Percentiles rank a stretch among this genome's conserved stretches.
Evolutionary conservation across 2,888 invertebrate species (phyloP).

Genomic region (Metalampra italica): DNA sequence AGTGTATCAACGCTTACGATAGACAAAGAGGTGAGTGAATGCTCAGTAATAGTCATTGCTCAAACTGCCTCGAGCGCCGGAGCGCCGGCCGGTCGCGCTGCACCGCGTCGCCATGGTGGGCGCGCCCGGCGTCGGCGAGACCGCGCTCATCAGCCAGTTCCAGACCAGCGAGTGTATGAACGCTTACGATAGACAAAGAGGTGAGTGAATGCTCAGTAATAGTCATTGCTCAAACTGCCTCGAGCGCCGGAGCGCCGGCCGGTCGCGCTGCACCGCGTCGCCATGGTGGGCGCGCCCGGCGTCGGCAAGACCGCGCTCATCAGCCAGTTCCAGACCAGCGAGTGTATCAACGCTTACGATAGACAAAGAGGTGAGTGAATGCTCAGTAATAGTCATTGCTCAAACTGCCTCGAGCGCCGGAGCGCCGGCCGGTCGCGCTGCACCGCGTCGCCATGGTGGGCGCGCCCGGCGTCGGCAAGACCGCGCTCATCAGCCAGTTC

Average conservation of each 20-base stretch:
- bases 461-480: constrained; percentile 90
- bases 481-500: constrained; percentile 91
- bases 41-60: not conserved
- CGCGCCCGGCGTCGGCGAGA: constrained; percentile 90
- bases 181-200: constrained; percentile 92
- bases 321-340: constrained; percentile 94
- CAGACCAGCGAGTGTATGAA: constrained; percentile 97
- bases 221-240: not conserved
- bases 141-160: constrained; percentile 91
- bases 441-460: constrained; percentile 87
- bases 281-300: constrained; percentile 87
- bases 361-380: constrained; percentile 83
- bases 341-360: constrained; percentile 96
- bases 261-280: constrained; percentile 81
- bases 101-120: constrained; percentile 87
- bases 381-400: too few species aligned
- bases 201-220: constrained; percentile 44
- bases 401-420: too few species aligned
- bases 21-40: constrained; percentile 83
- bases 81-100: constrained; percentile 74
- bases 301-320: constrained; percentile 92
- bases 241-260: constrained; percentile 71
- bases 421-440: constrained; percentile 74
- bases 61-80: constrained; percentile 68
- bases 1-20: constrained; percentile 96